Percentiles rank a stretch among this genome's conserved stretches.
phyloP scores from a whole-genome alignment of 2,888 invertebrate species.

The Drosophila imparisetae region DNA sequence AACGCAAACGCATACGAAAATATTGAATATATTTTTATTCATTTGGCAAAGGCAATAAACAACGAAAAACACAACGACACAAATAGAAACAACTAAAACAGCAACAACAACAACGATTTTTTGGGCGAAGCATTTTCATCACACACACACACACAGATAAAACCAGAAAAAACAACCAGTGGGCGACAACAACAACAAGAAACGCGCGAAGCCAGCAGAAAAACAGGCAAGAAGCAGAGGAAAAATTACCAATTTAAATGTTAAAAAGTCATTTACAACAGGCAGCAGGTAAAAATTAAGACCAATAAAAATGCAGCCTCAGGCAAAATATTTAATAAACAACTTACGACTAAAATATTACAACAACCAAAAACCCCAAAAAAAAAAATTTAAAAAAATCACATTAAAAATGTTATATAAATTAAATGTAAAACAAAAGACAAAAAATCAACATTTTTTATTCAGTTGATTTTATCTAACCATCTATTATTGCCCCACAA shows the following conservation, averaged over 20 bases:
- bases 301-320: constrained; percentile 68
- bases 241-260: constrained; percentile 78
- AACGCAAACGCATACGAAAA: constrained; percentile 51
- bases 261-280: constrained; percentile 64
- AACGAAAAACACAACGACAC: constrained; percentile 53
- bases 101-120: constrained; percentile 24
- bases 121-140: constrained; percentile 65
- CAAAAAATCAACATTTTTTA: neutral
- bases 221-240: constrained; percentile 49
- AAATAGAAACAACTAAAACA: constrained; percentile 56
- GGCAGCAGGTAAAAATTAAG: constrained; percentile 71
- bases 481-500: constrained; percentile 12
- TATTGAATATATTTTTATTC: constrained; percentile 79
- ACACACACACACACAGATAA: constrained; percentile 31
- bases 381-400: constrained; percentile 14
- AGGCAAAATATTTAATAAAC: constrained; percentile 40
- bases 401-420: constrained; percentile 40
- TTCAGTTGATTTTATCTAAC: constrained; percentile 2
- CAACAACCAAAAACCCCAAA: neutral
- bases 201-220: constrained; percentile 39
- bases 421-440: constrained; percentile 24
- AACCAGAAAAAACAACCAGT: constrained; percentile 54
- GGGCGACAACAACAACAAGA: constrained; percentile 71
- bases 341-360: constrained; percentile 2
- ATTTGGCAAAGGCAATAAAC: constrained; percentile 79